Conservation (phyloP, 1,140 invertebrate species). For the Whitmania pigra region DNA sequence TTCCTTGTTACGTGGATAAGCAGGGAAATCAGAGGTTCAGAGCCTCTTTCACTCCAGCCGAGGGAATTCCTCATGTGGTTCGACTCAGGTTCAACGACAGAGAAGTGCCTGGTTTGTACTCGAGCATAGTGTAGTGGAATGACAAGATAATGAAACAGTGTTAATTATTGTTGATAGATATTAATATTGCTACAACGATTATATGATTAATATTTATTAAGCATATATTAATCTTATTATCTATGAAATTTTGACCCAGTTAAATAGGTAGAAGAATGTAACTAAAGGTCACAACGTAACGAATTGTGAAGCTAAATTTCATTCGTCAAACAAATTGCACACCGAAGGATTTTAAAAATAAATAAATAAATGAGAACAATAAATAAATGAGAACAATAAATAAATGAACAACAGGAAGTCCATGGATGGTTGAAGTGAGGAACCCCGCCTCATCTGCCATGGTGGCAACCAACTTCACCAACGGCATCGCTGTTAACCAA, state of each 20-base stretch:
- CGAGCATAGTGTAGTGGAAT: too few species aligned
- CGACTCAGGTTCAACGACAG: slow-evolving; percentile 97
- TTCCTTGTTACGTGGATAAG: slow-evolving; percentile 82
- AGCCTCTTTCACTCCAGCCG: slow-evolving; percentile 78
- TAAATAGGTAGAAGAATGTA: too few species aligned
- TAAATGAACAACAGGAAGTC: slow-evolving; percentile 30
- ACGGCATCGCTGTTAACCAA: slow-evolving; percentile 4
- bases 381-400: not conserved
- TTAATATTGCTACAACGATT: too few species aligned
- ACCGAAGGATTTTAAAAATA: not conserved
- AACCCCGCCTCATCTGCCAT: slow-evolving; percentile 26
- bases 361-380: not conserved
- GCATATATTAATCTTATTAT: too few species aligned
- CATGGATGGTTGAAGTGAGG: slow-evolving; percentile 31
- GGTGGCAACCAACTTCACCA: not conserved
- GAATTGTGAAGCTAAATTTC: too few species aligned
- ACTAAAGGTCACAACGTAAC: too few species aligned
- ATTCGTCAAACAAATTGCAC: too few species aligned
- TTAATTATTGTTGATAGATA: too few species aligned
- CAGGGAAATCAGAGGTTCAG: slow-evolving; percentile 48
- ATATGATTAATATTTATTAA: too few species aligned
- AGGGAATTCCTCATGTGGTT: slow-evolving; percentile 76
- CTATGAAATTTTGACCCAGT: too few species aligned
- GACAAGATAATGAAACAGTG: too few species aligned
- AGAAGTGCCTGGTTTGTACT: slow-evolving; percentile 65